These are phyloP conservation scores for Suncus etruscus DNA, from an alignment of 2,113 vertebrate genomes.

Conservation along the genomic window DNA sequence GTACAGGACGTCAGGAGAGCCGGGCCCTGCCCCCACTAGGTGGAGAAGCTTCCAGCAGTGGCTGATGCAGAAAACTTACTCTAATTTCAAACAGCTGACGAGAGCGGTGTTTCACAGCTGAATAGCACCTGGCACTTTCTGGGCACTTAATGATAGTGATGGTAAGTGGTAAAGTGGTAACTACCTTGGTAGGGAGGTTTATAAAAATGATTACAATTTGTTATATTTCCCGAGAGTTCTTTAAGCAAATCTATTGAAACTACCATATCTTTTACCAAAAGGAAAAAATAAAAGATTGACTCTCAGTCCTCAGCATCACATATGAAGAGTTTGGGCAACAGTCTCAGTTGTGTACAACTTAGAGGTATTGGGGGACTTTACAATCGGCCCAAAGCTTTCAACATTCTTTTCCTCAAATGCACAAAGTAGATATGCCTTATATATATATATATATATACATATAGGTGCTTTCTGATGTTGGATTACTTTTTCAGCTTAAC, in stretches of 20 bases:
- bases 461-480: slow-evolving; percentile 36
- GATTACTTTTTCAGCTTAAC: slow-evolving; percentile 35
- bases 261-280: background rate
- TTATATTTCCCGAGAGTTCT: slow-evolving; percentile 66
- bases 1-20: slow-evolving; percentile 28
- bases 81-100: slow-evolving; percentile 55
- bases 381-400: slow-evolving; percentile 23
- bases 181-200: slow-evolving; percentile 72
- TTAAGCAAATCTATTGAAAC: slow-evolving; percentile 71
- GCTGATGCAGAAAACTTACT: slow-evolving; percentile 45
- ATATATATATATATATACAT: too few species aligned
- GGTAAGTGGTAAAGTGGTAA: slow-evolving; percentile 53
- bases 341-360: background rate
- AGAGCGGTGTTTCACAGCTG: slow-evolving; percentile 54
- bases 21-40: slow-evolving; percentile 55
- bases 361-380: background rate
- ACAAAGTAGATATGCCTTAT: slow-evolving; percentile 47
- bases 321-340: background rate
- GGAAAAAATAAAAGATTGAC: background rate
- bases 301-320: slow-evolving; percentile 46
- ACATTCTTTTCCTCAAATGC: background rate
- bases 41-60: slow-evolving; percentile 60
- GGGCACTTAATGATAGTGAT: slow-evolving; percentile 69
- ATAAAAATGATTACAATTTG: slow-evolving; percentile 67
- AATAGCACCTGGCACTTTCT: slow-evolving; percentile 76